Evolutionary conservation across 1,140 invertebrate genomes (phyloP).

Genomic region (Diabrotica undecimpunctata): DNA sequence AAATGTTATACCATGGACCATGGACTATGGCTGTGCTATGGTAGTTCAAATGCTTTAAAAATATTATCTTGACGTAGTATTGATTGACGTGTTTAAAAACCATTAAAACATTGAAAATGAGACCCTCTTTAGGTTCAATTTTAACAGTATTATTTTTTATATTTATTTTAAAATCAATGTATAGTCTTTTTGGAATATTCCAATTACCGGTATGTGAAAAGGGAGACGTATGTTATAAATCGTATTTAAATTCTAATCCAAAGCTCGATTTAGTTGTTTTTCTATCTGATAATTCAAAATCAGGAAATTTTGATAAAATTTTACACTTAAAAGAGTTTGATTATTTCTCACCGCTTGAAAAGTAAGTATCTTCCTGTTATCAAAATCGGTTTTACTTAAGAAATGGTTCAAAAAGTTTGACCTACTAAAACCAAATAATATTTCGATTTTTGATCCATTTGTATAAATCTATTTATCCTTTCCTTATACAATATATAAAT

Average conservation of each 20-base stretch:
- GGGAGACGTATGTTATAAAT: slow-evolving; percentile 40
- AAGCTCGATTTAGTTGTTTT: slow-evolving; percentile 42
- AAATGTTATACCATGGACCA: too few species aligned
- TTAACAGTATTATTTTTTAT: slow-evolving; percentile 35
- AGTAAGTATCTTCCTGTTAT: slow-evolving; percentile 25
- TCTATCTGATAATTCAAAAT: slow-evolving; percentile 38
- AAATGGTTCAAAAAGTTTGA: too few species aligned
- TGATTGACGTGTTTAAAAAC: slow-evolving; percentile 10
- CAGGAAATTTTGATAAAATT: slow-evolving; percentile 33
- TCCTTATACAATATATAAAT: too few species aligned
- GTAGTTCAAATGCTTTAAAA: too few species aligned
- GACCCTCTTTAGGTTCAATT: slow-evolving; percentile 33
- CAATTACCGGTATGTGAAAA: slow-evolving; percentile 37
- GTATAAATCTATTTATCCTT: too few species aligned
- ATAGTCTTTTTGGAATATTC: slow-evolving; percentile 40
- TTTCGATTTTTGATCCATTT: too few species aligned
- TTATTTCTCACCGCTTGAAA: slow-evolving; percentile 38
- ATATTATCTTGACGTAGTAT: too few species aligned
- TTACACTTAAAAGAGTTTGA: slow-evolving; percentile 39
- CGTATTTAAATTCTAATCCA: slow-evolving; percentile 42
- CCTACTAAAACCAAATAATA: too few species aligned
- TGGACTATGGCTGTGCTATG: too few species aligned
- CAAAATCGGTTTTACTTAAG: too few species aligned
- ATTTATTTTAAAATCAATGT: slow-evolving; percentile 41
- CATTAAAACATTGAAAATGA: slow-evolving; percentile 28